These are phyloP conservation scores for Camelus dromedarius DNA, from an alignment of 2,113 vertebrate genomes.

Conservation along the genomic window DNA sequence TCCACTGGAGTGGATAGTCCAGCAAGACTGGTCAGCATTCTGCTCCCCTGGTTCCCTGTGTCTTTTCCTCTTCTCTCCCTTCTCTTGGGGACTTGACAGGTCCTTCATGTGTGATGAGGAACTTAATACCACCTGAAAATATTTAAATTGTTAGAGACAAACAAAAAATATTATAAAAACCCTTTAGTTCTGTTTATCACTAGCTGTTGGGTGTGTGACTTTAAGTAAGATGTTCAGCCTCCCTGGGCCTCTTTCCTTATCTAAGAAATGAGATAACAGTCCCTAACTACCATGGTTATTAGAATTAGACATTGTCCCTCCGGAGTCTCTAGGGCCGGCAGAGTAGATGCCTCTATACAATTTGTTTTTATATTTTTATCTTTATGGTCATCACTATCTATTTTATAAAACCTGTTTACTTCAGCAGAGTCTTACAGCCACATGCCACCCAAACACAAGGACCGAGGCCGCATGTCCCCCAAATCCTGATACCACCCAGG, in stretches of 20 bases:
- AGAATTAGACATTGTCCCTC: conserved; percentile 5
- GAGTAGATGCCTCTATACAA: background rate
- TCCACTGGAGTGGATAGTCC: background rate
- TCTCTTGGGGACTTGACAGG: background rate
- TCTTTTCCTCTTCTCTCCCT: background rate
- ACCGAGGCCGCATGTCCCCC: conserved; percentile 5
- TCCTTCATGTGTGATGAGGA: background rate
- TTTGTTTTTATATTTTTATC: conserved; percentile 61
- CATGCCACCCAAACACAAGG: conserved; percentile 48
- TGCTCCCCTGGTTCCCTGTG: accelerated
- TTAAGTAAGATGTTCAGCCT: background rate
- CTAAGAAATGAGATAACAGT: background rate
- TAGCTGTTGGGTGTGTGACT: background rate
- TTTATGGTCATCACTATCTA: conserved; percentile 63
- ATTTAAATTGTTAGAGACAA: background rate
- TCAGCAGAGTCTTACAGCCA: conserved; percentile 21
- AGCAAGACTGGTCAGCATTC: background rate
- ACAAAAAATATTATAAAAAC: background rate
- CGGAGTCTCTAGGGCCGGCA: background rate
- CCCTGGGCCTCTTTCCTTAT: conserved; percentile 48
- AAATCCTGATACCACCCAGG: conserved; percentile 63
- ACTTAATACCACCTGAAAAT: background rate
- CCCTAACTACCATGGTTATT: background rate
- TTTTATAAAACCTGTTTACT: conserved; percentile 65
- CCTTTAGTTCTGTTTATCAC: background rate